Conservation (phyloP, 2,797 vertebrate genomes). For the Discoglossus pictus region DNA sequence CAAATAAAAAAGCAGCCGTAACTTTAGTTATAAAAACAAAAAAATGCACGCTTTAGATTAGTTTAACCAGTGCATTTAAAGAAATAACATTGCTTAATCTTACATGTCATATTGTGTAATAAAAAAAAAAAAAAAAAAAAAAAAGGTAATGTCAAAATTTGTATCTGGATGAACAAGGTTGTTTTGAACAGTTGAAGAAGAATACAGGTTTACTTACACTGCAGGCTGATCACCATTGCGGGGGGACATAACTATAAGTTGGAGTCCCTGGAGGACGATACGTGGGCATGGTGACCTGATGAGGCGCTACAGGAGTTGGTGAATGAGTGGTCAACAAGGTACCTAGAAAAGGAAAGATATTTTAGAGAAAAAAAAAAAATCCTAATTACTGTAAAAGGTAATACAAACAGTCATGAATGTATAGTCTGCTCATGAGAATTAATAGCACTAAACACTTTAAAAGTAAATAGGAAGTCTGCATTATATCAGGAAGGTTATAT, state of each 20-base stretch:
- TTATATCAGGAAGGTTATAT: too few relatives aligned
- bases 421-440: not conserved
- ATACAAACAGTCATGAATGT: too few relatives aligned
- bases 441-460: not conserved
- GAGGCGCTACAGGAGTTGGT: conserved; percentile 86
- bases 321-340: conserved; percentile 95
- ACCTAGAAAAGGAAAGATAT: conserved; percentile 76
- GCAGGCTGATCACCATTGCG: conserved; percentile 91
- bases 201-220: conserved; percentile 75
- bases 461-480: too few relatives aligned
- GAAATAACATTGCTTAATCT: not conserved
- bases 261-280: conserved; percentile 92
- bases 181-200: not conserved
- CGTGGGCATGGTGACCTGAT: conserved; percentile 90
- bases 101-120: not conserved
- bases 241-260: conserved; percentile 97
- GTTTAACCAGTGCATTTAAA: too few relatives aligned
- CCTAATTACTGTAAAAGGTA: too few relatives aligned
- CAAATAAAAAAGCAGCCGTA: conserved; percentile 28
- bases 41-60: too few relatives aligned
- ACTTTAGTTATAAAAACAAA: too few relatives aligned
- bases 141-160: too few relatives aligned
- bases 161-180: too few relatives aligned
- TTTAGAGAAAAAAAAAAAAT: too few relatives aligned
- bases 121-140: not conserved